These are phyloP conservation scores for Latheticus oryzae DNA, from an alignment of 2,888 invertebrate species.

Conservation along the genomic window DNA sequence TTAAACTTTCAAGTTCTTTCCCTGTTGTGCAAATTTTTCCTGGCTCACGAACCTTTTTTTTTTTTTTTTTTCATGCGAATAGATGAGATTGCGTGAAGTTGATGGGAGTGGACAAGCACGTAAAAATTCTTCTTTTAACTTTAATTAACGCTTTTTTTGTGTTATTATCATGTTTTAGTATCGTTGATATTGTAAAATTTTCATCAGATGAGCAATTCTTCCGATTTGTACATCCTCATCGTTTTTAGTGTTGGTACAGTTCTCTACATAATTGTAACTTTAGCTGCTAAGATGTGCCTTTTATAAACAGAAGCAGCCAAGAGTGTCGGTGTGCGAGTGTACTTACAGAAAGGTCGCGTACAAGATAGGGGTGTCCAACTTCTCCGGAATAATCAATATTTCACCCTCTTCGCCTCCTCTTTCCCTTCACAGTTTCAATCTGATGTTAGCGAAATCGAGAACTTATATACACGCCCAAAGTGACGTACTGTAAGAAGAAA, in stretches of 20 bases:
- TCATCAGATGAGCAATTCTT: slow-evolving; percentile 18
- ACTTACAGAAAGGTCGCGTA: slow-evolving; percentile 49
- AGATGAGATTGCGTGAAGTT: slow-evolving; percentile 28
- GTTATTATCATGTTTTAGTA: too few species aligned
- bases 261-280: slow-evolving; percentile 32
- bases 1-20: slow-evolving; percentile 13
- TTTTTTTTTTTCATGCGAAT: slow-evolving; percentile 20
- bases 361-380: slow-evolving; percentile 45
- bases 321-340: slow-evolving; percentile 42
- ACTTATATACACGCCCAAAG: slow-evolving; percentile 40
- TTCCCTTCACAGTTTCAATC: slow-evolving; percentile 47
- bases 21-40: slow-evolving; percentile 15
- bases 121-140: too few species aligned
- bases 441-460: slow-evolving; percentile 38
- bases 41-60: slow-evolving; percentile 18
- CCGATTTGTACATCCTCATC: slow-evolving; percentile 12
- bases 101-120: slow-evolving; percentile 24
- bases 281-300: slow-evolving; percentile 30
- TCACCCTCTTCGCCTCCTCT: slow-evolving; percentile 53
- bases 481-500: slow-evolving; percentile 26
- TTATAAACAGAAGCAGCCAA: slow-evolving; percentile 26
- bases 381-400: slow-evolving; percentile 64
- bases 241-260: slow-evolving; percentile 22
- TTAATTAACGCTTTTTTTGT: too few species aligned
- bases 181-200: too few species aligned